phyloP scores from a whole-genome alignment of 2,888 invertebrate genomes.

The Tineola bisselliella region DNA sequence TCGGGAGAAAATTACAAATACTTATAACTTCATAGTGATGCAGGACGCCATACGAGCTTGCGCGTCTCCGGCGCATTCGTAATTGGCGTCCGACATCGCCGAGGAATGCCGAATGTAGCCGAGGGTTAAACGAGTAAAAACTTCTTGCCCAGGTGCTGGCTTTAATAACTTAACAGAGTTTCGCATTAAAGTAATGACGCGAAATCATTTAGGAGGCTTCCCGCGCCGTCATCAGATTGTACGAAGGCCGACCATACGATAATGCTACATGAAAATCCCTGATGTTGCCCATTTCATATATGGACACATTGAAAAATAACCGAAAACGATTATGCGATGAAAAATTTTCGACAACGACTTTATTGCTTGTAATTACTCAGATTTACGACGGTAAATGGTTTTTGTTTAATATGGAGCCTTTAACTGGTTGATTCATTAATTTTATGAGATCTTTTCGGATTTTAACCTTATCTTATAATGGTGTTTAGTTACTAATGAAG shows the following conservation, averaged over 20 bases:
- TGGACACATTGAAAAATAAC: conserved; percentile 12
- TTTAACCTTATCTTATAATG: not conserved
- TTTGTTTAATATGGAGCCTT: not conserved
- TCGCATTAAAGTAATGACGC: conserved; percentile 48
- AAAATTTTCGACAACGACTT: conserved; percentile 12
- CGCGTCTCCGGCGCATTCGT: conserved; percentile 24
- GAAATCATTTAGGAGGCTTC: conserved; percentile 19
- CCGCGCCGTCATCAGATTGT: conserved; percentile 7
- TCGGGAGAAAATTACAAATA: conserved; percentile 25
- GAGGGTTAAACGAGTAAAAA: conserved; percentile 11
- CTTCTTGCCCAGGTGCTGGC: conserved; percentile 39
- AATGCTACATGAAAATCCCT: not conserved
- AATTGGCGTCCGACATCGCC: conserved; percentile 41
- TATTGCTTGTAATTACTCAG: conserved; percentile 14
- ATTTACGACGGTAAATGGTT: conserved; percentile 10
- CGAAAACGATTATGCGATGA: conserved; percentile 13
- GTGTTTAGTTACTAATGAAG: not conserved
- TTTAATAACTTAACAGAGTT: conserved; percentile 48
- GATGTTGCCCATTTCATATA: conserved; percentile 5
- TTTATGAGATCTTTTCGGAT: not conserved
- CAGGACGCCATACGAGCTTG: not conserved
- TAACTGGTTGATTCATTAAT: conserved; percentile 1
- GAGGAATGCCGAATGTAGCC: conserved; percentile 33
- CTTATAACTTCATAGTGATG: conserved; percentile 36
- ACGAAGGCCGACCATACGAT: not conserved